A percentile compares a stretch with the other conserved stretches of the same genome.
phyloP scores from a whole-genome alignment of 2,888 invertebrate genomes.

The Leptinotarsa haldemani region DNA sequence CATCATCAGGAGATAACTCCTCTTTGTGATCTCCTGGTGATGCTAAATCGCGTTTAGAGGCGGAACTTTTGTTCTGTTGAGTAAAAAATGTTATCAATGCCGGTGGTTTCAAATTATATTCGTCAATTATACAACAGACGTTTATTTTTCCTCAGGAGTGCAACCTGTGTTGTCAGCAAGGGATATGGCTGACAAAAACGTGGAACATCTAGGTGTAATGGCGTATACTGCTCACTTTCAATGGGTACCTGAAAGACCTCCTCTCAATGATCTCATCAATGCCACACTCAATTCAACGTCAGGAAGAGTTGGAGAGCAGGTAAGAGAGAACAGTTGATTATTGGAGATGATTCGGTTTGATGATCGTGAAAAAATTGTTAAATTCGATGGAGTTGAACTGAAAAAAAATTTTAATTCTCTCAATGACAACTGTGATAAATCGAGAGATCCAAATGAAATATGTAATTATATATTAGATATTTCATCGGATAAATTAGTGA shows the following conservation, averaged over 20 bases:
- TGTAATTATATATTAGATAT: too few relatives aligned
- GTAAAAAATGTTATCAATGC: too few relatives aligned
- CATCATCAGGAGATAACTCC: too few relatives aligned
- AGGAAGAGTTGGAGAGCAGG: conserved; percentile 87
- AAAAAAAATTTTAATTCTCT: too few relatives aligned
- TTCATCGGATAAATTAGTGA: too few relatives aligned
- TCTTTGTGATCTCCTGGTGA: too few relatives aligned
- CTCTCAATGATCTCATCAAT: conserved; percentile 83
- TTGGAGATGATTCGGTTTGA: background rate
- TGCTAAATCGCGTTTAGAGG: too few relatives aligned
- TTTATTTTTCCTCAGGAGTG: conserved; percentile 71
- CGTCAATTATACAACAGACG: background rate
- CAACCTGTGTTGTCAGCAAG: conserved; percentile 91
- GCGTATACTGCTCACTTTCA: conserved; percentile 94
- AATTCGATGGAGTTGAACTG: too few relatives aligned
- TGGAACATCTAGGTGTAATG: conserved; percentile 98
- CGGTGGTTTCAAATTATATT: background rate
- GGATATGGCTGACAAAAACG: conserved; percentile 94
- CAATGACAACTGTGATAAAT: too few relatives aligned
- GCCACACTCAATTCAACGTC: conserved; percentile 86
- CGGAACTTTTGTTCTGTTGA: too few relatives aligned
- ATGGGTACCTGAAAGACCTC: conserved; percentile 87
- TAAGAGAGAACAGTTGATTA: conserved; percentile 64
- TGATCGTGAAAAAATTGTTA: too few relatives aligned
- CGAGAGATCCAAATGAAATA: too few relatives aligned